Evolutionary conservation across 2,888 invertebrate species (phyloP).

Genomic region (Euzetes globulus): DNA sequence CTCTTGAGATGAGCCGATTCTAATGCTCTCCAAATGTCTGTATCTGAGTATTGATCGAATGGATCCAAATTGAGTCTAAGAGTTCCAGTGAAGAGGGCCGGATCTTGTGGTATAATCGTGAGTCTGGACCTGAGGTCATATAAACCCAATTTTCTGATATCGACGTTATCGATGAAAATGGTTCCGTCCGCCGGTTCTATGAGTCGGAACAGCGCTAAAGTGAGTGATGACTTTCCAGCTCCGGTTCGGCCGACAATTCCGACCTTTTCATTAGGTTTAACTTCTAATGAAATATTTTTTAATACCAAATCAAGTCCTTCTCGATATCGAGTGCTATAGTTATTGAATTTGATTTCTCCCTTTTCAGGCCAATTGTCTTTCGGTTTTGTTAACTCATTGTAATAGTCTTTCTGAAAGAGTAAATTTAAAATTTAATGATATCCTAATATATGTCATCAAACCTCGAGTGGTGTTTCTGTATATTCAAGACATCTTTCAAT

Average conservation of each 20-base stretch:
- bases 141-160: slow-evolving; percentile 45
- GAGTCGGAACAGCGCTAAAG: slow-evolving; percentile 45
- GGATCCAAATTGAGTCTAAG: not conserved
- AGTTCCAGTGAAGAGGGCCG: not conserved
- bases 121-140: not conserved
- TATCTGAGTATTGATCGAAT: slow-evolving; percentile 46
- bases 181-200: slow-evolving; percentile 45
- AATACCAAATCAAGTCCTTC: too few relatives aligned
- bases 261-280: not conserved
- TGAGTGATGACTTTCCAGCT: slow-evolving; percentile 4
- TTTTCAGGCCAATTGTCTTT: slow-evolving; percentile 65
- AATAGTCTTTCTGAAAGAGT: slow-evolving; percentile 42
- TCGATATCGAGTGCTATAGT: slow-evolving; percentile 79
- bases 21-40: slow-evolving; percentile 53
- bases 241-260: slow-evolving; percentile 17
- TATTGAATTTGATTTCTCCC: slow-evolving; percentile 70
- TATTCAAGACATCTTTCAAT: slow-evolving; percentile 39
- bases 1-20: slow-evolving; percentile 53
- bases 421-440: not conserved
- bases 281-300: too few relatives aligned
- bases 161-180: slow-evolving; percentile 46
- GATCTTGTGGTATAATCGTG: not conserved
- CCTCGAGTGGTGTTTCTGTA: slow-evolving; percentile 34
- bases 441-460: not conserved
- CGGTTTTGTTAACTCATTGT: slow-evolving; percentile 51